Percentiles rank a stretch among this genome's conserved stretches.
Evolutionary conservation across 1,140 invertebrate species (phyloP).

Genomic region (Drosophila micromelanica): DNA sequence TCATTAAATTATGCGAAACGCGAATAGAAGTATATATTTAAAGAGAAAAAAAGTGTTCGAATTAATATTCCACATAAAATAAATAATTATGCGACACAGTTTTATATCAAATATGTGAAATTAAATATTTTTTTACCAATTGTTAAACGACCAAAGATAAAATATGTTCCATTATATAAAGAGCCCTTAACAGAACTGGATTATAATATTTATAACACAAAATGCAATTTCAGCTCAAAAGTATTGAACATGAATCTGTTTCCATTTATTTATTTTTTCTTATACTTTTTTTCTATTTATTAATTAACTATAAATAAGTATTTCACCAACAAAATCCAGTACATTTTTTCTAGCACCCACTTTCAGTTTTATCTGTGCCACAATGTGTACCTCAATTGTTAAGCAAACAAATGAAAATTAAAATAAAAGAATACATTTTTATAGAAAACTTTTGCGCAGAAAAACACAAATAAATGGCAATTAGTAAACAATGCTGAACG

Average conservation of each 20-base stretch:
- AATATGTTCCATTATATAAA: neutral
- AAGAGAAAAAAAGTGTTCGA: too few species aligned
- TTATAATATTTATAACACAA: conserved; percentile 1
- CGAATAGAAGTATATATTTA: neutral
- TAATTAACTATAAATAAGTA: conserved; percentile 66
- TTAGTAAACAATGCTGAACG: conserved; percentile 62
- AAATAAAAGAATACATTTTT: conserved; percentile 66
- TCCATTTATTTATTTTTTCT: conserved; percentile 5
- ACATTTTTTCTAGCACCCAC: conserved; percentile 3
- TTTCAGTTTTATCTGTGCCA: conserved; percentile 51
- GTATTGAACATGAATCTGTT: conserved; percentile 12
- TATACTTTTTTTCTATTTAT: conserved; percentile 36
- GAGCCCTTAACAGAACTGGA: neutral
- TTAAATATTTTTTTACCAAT: too few species aligned
- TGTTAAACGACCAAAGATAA: neutral
- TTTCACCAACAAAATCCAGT: conserved; percentile 18
- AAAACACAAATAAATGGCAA: conserved; percentile 49
- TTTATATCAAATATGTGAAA: too few species aligned
- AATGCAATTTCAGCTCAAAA: conserved; percentile 2
- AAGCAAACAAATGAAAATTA: conserved; percentile 58
- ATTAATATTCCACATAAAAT: too few species aligned
- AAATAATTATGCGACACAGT: too few species aligned
- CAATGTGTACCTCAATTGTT: conserved; percentile 55
- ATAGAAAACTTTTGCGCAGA: conserved; percentile 54
- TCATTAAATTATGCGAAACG: conserved; percentile 20